Percentiles rank a stretch among this genome's conserved stretches.
Conservation (phyloP, 2,797 vertebrate species). For the Pipistrellus nathusii region DNA sequence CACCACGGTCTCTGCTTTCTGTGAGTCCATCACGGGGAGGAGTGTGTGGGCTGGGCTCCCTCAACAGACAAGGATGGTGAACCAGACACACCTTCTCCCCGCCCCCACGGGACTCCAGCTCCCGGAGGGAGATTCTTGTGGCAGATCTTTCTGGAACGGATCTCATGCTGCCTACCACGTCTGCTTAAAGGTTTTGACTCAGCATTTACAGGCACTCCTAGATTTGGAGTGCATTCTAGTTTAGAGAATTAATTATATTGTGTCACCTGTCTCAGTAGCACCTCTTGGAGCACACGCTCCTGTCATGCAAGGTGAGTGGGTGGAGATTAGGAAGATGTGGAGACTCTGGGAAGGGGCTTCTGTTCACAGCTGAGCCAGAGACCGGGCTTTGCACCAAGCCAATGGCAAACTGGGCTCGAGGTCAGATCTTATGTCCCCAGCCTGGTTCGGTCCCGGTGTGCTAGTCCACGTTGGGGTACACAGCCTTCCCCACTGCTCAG, state of each 20-base stretch:
- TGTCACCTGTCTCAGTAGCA: not conserved
- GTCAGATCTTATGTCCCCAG: not conserved
- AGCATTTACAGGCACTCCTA: not conserved
- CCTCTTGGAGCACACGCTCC: not conserved
- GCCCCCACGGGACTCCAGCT: not conserved
- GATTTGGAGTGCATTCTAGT: not conserved
- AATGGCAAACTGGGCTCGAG: not conserved
- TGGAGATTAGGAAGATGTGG: not conserved
- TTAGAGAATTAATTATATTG: not conserved
- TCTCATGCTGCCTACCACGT: not conserved
- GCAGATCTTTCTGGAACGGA: not conserved
- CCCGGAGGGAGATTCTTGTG: not conserved
- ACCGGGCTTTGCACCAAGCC: not conserved
- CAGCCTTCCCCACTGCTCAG: constrained; percentile 52
- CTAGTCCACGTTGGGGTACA: not conserved
- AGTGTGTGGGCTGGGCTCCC: constrained; percentile 63
- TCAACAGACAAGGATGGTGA: not conserved
- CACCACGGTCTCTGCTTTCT: constrained; percentile 80
- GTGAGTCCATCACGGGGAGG: constrained; percentile 73
- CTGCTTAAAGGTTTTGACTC: not conserved
- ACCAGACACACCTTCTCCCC: not conserved
- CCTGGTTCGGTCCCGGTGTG: not conserved
- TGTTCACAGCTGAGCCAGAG: not conserved
- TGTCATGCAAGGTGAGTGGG: not conserved
- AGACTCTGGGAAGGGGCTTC: not conserved